Evolutionary conservation across 1,140 invertebrate genomes (phyloP), one percentile per base, ranked within the genome.

Genomic region (Amyelois transitella): DNA sequence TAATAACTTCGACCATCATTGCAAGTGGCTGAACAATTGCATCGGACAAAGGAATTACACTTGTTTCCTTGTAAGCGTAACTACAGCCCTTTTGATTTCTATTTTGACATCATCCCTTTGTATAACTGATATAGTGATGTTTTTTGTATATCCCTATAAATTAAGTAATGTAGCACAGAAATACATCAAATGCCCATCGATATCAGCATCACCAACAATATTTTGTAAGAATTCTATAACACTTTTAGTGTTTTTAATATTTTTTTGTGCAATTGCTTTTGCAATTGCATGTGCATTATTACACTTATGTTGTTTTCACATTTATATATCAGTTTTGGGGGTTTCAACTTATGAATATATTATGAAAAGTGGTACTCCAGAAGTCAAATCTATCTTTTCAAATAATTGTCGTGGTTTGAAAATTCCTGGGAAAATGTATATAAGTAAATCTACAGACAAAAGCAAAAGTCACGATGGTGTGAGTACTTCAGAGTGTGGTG

Each of bases 1-100:
- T 1, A 92, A 92, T 4, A 91, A 93, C 25, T 99, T 99, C 86
- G 98, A 99, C 74, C 94, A 96, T 81, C 97, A 99, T 81, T 99
- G 97, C 89, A 97, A 98, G 89, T 99, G 98, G 98, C 89, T 99
- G 20, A 99, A 99, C 88, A 97, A 97, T 79, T 99, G 98, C 89
- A 93, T 99, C 18, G 98, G 98, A 0, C 91, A 91, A 6, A 90
- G 96, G 57, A 99, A 99, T 79, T 99, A 99, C 88, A 91, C 89
- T 20, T 92, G 94, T 18, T 99, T 98, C 80, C 90, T 98, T 19
- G 91, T 93, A 66, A 96, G 95, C 69, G 92, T 98, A 6, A 89
- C 94, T n/a, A 95, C 95, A 18, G 96, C 96, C 2, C 92, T 96
- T 52, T 75, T 94, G 17, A 92, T 94, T 45, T 91, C 93, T 6